A percentile compares a stretch with the other conserved stretches of the same genome.
These are phyloP conservation scores for Nyctalus aviator DNA, from an alignment of 2,797 vertebrate species.

Conservation along the genomic window DNA sequence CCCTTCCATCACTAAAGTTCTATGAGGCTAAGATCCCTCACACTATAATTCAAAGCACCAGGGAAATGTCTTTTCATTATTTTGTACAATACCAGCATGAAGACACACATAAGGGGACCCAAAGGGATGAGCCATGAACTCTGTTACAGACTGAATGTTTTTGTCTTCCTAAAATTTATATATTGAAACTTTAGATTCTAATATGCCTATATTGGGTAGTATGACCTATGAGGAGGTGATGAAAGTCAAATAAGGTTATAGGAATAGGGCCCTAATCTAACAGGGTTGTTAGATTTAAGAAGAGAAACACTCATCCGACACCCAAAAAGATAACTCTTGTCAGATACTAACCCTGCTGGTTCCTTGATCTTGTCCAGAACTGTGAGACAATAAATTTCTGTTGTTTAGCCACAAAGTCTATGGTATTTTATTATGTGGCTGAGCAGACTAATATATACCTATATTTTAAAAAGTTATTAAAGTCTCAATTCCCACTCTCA, in stretches of 20 bases:
- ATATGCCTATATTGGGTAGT: neutral
- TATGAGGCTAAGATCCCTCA: neutral
- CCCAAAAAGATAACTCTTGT: neutral
- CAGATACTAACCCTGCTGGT: neutral
- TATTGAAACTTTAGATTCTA: neutral
- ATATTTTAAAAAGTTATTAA: slow-evolving; percentile 30
- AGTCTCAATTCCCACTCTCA: neutral
- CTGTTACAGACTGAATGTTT: neutral
- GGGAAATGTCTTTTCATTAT: neutral
- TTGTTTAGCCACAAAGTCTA: neutral
- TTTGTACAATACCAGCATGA: neutral
- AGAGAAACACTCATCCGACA: neutral
- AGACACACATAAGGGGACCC: neutral
- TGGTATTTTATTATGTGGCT: slow-evolving; percentile 22
- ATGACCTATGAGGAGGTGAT: neutral
- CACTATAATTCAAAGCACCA: neutral
- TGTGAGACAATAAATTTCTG: neutral
- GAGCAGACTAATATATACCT: slow-evolving; percentile 4
- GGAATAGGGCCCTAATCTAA: neutral
- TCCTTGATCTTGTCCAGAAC: slow-evolving; percentile 20
- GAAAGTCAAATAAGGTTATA: neutral
- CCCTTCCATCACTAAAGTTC: neutral
- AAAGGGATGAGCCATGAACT: neutral
- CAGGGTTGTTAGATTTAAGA: neutral
- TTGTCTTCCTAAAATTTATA: neutral